Conservation (phyloP, 1,140 invertebrate species). For the Drosophila serrata region DNA sequence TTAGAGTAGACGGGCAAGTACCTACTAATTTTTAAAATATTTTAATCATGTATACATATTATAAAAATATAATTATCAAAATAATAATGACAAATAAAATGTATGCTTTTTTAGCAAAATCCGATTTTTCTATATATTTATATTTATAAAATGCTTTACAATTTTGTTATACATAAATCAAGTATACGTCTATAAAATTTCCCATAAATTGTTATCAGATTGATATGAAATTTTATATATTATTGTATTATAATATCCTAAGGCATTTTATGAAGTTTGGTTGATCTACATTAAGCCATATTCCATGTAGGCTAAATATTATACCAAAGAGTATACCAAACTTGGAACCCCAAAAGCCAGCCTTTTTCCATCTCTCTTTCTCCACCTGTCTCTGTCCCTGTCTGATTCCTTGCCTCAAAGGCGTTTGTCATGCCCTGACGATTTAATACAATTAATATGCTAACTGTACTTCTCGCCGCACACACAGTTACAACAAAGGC, state of each 20-base stretch:
- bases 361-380: neutral
- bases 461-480: conserved; percentile 80
- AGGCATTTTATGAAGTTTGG: neutral
- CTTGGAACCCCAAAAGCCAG: neutral
- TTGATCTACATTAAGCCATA: neutral
- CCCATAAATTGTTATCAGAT: neutral
- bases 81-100: neutral
- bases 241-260: neutral
- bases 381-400: conserved; percentile 1
- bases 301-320: no score
- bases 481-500: conserved; percentile 61
- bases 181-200: neutral
- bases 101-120: neutral
- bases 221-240: neutral
- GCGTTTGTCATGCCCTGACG: conserved; percentile 62
- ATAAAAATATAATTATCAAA: neutral
- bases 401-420: conserved; percentile 22
- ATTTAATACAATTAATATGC: conserved; percentile 83
- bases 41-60: neutral
- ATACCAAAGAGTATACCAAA: neutral
- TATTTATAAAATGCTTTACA: no score
- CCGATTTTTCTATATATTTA: neutral
- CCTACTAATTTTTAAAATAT: no score
- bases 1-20: no score
- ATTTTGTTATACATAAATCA: no score